Evolutionary conservation across 2,888 invertebrate genomes (phyloP).

Genomic region (Pycnomerus fuliginosus): DNA sequence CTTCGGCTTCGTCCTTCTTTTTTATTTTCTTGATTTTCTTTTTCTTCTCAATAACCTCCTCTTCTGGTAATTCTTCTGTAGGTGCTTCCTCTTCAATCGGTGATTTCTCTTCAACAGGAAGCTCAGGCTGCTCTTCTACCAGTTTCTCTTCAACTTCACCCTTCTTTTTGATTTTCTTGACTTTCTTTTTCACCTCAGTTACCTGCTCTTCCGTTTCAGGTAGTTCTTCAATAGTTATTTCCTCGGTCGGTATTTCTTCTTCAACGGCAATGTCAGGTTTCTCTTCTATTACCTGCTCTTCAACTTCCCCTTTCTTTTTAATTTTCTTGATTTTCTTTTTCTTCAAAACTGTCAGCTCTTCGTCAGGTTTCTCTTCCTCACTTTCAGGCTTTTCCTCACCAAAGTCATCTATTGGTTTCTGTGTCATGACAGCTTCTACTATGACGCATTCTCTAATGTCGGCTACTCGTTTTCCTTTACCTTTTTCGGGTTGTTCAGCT

Average conservation of each 20-base stretch:
- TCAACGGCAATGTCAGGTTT: slow-evolving; percentile 4
- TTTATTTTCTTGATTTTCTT: too few relatives aligned
- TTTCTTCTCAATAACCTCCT: slow-evolving; percentile 1
- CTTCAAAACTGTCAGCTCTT: slow-evolving; percentile 17
- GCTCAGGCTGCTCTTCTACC: not conserved
- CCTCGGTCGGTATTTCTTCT: slow-evolving; percentile 12
- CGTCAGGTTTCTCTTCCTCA: slow-evolving; percentile 28
- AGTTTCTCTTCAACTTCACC: slow-evolving; percentile 22
- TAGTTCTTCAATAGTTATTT: too few relatives aligned
- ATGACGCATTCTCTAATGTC: slow-evolving; percentile 39
- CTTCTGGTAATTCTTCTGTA: slow-evolving; percentile 9
- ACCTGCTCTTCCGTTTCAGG: too few relatives aligned
- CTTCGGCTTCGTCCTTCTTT: not conserved
- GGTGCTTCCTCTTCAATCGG: slow-evolving; percentile 22
- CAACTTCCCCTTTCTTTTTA: slow-evolving; percentile 29
- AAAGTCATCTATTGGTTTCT: slow-evolving; percentile 33
- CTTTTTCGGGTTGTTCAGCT: slow-evolving; percentile 26
- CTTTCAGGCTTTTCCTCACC: slow-evolving; percentile 6
- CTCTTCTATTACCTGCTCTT: slow-evolving; percentile 12
- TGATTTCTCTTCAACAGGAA: slow-evolving; percentile 2
- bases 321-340: slow-evolving; percentile 32
- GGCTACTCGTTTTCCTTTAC: slow-evolving; percentile 32
- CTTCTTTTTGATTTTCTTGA: slow-evolving; percentile 30
- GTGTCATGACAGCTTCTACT: slow-evolving; percentile 38
- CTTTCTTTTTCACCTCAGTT: slow-evolving; percentile 19